phyloP scores from a whole-genome alignment of 2,113 vertebrate genomes.

The Rattus norvegicus region GRCr8 NC_086022.1:145297501-145298000 shows the following conservation, averaged over 20 bases:
- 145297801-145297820: not conserved
- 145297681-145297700: not conserved
- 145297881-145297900: not conserved
- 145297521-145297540: too few species aligned
- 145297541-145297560: too few species aligned
- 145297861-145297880: not conserved
- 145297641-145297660: not conserved
- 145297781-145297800: not conserved
- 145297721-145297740: not conserved
- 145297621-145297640: not conserved
- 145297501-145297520: too few species aligned
- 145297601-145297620: not conserved
- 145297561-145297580: too few species aligned
- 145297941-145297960: not conserved
- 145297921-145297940: not conserved
- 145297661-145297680: not conserved
- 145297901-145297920: too few species aligned
- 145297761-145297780: not conserved
- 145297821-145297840: not conserved
- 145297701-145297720: not conserved
- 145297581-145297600: not conserved
- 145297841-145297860: not conserved
- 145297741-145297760: not conserved
- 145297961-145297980: not conserved
- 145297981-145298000: not conserved